These are phyloP conservation scores for Probosciger aterrimus DNA, from an alignment of 2,113 vertebrate genomes.

Conservation along the genomic window DNA sequence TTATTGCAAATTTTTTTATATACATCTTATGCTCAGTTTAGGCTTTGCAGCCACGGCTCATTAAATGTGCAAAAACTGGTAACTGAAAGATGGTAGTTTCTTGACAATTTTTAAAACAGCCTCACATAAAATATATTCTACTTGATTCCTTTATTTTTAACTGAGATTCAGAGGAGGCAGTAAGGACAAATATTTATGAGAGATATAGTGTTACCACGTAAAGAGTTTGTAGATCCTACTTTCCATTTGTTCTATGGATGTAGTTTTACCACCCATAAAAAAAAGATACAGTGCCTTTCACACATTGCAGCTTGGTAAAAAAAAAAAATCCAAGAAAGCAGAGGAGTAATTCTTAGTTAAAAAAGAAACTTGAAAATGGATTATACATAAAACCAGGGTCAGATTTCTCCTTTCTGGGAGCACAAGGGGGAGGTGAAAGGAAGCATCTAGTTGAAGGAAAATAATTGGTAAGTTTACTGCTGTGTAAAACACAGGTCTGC, in stretches of 20 bases:
- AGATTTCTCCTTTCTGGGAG: background rate
- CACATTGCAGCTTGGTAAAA: background rate
- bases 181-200: background rate
- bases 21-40: background rate
- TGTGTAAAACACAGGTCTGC: background rate
- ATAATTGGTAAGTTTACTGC: background rate
- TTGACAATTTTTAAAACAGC: background rate
- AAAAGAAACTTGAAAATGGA: background rate
- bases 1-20: background rate
- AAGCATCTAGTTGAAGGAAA: background rate
- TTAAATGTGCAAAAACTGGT: slow-evolving; percentile 7
- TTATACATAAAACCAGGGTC: background rate
- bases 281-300: background rate
- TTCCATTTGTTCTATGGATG: background rate
- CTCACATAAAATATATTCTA: background rate
- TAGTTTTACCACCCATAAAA: background rate
- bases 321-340: background rate
- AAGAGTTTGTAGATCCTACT: background rate
- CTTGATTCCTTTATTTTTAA: background rate
- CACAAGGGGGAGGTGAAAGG: background rate
- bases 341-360: background rate
- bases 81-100: background rate
- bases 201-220: background rate
- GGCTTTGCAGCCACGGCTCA: background rate
- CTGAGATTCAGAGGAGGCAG: background rate